Conservation (phyloP, 2,797 vertebrate genomes). For the Serranus cabrilla region DNA sequence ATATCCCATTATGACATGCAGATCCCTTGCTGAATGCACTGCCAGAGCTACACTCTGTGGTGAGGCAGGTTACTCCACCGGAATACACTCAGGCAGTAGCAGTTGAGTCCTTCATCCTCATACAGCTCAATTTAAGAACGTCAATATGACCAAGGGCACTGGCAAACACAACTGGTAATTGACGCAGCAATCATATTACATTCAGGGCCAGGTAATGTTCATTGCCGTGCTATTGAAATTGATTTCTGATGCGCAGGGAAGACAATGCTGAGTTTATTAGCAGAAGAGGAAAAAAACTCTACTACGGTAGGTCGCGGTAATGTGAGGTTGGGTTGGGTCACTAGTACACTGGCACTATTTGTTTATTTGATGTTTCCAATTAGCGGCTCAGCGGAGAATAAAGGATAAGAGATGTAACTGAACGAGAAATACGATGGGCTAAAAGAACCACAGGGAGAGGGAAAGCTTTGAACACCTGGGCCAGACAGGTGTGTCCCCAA, state of each 20-base stretch:
- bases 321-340: constrained; percentile 18
- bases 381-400: constrained; percentile 7
- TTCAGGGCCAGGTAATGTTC: constrained; percentile 75
- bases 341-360: constrained; percentile 14
- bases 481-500: constrained; percentile 52
- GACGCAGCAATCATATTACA: constrained; percentile 75
- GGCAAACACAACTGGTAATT: constrained; percentile 75
- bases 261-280: constrained; percentile 47
- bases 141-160: constrained; percentile 75
- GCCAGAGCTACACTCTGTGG: constrained; percentile 59
- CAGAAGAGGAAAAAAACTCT: background rate
- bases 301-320: background rate
- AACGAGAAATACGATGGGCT: background rate
- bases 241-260: constrained; percentile 70
- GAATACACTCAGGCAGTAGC: constrained; percentile 60
- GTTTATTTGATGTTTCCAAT: constrained; percentile 40
- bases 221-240: constrained; percentile 65
- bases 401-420: background rate
- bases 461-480: constrained; percentile 55
- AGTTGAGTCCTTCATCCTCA: constrained; percentile 69
- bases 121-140: constrained; percentile 71
- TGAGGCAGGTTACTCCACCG: constrained; percentile 44
- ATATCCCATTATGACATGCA: constrained; percentile 84
- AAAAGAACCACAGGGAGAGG: background rate
- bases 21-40: constrained; percentile 79